These are phyloP conservation scores for Lathronympha strigana DNA, from an alignment of 2,888 invertebrate genomes.

Conservation along the genomic window DNA sequence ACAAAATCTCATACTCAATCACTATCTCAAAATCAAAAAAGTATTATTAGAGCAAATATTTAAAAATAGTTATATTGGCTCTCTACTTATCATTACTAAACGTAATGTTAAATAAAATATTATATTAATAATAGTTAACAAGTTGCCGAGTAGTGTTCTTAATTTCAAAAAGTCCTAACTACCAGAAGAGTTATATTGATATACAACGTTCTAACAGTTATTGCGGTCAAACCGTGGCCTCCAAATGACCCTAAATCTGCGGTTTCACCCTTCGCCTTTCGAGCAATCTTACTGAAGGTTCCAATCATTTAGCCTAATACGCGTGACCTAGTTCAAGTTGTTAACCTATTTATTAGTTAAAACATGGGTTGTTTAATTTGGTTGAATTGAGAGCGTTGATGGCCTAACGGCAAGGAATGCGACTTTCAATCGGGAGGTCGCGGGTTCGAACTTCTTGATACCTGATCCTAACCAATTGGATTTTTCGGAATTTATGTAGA, in stretches of 20 bases:
- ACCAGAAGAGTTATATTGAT: neutral
- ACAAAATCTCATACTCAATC: no score
- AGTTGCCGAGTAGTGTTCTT: neutral
- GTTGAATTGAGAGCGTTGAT: neutral
- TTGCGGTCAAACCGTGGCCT: neutral
- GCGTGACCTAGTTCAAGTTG: conserved; percentile 4
- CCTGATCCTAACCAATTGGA: no score
- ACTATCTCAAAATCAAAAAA: no score
- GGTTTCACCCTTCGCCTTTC: conserved; percentile 16
- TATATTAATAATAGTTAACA: conserved; percentile 2
- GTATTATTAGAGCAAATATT: no score
- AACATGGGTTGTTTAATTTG: neutral
- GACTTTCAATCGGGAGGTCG: no score
- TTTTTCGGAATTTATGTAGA: no score
- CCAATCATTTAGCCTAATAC: conserved; percentile 2
- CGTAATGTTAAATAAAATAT: neutral
- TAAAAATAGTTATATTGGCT: no score
- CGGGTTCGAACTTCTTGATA: no score
- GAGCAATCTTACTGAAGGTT: neutral
- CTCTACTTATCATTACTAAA: no score
- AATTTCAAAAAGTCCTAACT: neutral
- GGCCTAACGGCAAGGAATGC: no score
- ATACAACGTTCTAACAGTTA: neutral
- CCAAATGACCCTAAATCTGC: conserved; percentile 3
- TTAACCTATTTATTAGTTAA: neutral